These are phyloP conservation scores for Adelosebastes latens DNA, from an alignment of 2,797 vertebrate genomes.

Conservation along the genomic window DNA sequence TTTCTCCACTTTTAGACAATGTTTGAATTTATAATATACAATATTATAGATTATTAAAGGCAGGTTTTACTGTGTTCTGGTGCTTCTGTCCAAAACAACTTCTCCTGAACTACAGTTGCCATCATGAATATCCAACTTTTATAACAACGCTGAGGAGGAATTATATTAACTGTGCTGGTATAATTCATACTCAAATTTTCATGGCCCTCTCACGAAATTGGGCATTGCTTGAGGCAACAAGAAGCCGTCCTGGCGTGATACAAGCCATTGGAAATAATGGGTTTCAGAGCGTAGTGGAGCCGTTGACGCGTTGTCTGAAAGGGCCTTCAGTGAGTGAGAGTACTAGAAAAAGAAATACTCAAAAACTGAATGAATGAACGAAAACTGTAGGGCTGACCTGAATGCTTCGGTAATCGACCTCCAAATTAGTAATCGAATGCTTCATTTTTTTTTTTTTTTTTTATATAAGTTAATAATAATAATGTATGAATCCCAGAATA, in stretches of 20 bases:
- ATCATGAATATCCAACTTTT: background rate
- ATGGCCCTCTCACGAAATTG: no score
- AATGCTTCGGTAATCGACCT: no score
- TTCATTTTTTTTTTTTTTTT: no score
- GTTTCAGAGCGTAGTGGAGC: background rate
- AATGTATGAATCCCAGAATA: no score
- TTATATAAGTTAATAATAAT: no score
- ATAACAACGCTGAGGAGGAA: background rate
- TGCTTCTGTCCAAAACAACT: background rate
- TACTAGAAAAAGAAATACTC: background rate
- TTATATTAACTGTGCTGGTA: background rate
- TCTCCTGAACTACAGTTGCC: background rate
- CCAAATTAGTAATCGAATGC: no score
- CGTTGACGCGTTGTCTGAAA: background rate
- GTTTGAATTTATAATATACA: background rate
- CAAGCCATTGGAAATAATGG: background rate
- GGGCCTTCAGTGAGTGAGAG: background rate
- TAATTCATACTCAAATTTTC: background rate
- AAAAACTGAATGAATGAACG: background rate
- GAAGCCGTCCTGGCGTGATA: rapidly evolving
- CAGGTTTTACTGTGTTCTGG: background rate
- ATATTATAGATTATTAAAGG: background rate
- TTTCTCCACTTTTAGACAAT: background rate
- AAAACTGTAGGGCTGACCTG: background rate
- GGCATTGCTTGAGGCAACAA: rapidly evolving